These are phyloP conservation scores for Paedocypris sp. DNA, from an alignment of 2,113 vertebrate species.

Conservation along the genomic window DNA sequence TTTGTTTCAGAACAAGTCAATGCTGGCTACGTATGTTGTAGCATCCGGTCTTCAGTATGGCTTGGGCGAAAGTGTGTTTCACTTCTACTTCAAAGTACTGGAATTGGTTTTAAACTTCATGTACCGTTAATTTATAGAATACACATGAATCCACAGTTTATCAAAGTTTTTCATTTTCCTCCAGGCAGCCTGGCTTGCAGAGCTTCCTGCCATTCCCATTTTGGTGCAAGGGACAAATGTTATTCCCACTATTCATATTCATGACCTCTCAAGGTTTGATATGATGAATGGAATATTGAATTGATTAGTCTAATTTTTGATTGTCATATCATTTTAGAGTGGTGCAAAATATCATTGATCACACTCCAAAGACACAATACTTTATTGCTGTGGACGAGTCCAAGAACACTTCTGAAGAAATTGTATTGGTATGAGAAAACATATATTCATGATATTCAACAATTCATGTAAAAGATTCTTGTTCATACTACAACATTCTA, in stretches of 20 bases:
- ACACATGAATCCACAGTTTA: not conserved
- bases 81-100: slow-evolving; percentile 85
- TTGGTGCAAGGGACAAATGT: slow-evolving; percentile 74
- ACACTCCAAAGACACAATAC: slow-evolving; percentile 64
- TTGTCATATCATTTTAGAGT: slow-evolving; percentile 53
- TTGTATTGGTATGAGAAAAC: slow-evolving; percentile 45
- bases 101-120: too few relatives aligned
- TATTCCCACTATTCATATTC: slow-evolving; percentile 81
- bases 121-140: too few relatives aligned
- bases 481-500: too few relatives aligned
- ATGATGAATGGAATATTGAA: not conserved
- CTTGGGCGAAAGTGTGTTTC: slow-evolving; percentile 72
- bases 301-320: not conserved
- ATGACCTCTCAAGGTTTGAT: slow-evolving; percentile 76
- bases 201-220: slow-evolving; percentile 63
- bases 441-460: too few relatives aligned
- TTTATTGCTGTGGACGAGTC: slow-evolving; percentile 79
- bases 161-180: slow-evolving; percentile 15
- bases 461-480: too few relatives aligned
- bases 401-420: slow-evolving; percentile 64
- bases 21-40: slow-evolving; percentile 70
- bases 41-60: slow-evolving; percentile 81
- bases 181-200: slow-evolving; percentile 72
- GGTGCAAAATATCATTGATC: slow-evolving; percentile 75
- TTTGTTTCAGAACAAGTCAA: slow-evolving; percentile 61